Conservation (phyloP, 2,797 vertebrate genomes). For the Sibirionetta formosa region DNA sequence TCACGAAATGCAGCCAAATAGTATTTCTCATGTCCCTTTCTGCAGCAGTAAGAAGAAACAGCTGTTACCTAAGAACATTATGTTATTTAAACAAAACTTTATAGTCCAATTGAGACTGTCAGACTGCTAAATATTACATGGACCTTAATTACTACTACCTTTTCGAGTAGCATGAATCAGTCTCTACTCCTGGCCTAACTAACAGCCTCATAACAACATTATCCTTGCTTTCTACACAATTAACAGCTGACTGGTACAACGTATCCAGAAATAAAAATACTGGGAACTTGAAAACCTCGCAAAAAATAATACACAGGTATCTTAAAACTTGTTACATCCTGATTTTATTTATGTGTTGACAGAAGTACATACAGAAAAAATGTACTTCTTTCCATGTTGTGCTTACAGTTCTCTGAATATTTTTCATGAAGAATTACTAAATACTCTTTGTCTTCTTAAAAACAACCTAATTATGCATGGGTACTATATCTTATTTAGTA, state of each 20-base stretch:
- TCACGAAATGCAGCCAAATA: constrained; percentile 8
- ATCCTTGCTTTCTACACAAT: not conserved
- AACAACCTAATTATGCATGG: not conserved
- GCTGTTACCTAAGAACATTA: not conserved
- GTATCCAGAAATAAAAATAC: not conserved
- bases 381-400: not conserved
- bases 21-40: not conserved
- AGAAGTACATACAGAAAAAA: not conserved
- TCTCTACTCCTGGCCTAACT: not conserved
- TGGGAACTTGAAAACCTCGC: not conserved
- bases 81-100: not conserved
- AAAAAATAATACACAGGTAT: not conserved
- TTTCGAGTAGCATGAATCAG: not conserved
- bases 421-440: not conserved
- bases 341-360: not conserved
- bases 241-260: not conserved
- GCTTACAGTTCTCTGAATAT: not conserved
- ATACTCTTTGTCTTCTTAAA: not conserved
- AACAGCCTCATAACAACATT: not conserved
- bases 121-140: not conserved
- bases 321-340: not conserved
- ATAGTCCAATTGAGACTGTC: not conserved
- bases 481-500: not conserved
- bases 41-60: not conserved
- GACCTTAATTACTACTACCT: not conserved